Evolutionary conservation across 2,113 vertebrate genomes (phyloP), one percentile per base, ranked within the genome.

Genomic region (Oryctolagus cuniculus): DNA sequence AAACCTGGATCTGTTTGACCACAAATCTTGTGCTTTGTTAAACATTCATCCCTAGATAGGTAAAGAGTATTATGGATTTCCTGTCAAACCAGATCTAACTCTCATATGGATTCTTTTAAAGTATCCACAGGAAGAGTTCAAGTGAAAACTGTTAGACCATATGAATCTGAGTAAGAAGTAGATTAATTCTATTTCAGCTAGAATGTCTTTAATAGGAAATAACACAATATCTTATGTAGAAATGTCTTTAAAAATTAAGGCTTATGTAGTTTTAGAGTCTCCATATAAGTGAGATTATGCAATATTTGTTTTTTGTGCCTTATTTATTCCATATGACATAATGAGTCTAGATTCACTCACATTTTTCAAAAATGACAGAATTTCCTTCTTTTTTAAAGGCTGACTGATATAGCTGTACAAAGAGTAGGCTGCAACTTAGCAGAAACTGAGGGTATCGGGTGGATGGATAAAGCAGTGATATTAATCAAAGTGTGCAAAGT

Each of bases 21-120:
- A 36, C 1, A 74, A 38, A 79, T 0, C 2, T 88, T 87, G n/a
- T 29, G 34, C 15, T 86, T 85, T 44, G 44, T 61, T 80, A 53
- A 75, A 70, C 22, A 36, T 24, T 69, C 67, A 72, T 19, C 9
- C 64, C n/a, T 5, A 9, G 19, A 24, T 84, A 7, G 25, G 17
- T 85, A 38, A 58, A 67, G 51, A 70, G 15, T 34, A 58, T n/a
- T 89, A 51, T 78, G 44, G 21, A 93, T 77, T 93, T 94, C 27
- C 49, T 61, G 70, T 29, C 31, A 58, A 84, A 64, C 12, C 15
- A 86, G 16, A 6, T 25, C 80, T 34, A 89, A 29, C 34, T 36
- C 74, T 74, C 22, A 44, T 55, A 89, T 7, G 36, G 10, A 4
- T 63, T 36, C 4, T 91, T 85, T 84, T n/a, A 87, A 80, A 73